Conservation (phyloP, 2,888 invertebrate genomes). For the Zeuzera pyrina region DNA sequence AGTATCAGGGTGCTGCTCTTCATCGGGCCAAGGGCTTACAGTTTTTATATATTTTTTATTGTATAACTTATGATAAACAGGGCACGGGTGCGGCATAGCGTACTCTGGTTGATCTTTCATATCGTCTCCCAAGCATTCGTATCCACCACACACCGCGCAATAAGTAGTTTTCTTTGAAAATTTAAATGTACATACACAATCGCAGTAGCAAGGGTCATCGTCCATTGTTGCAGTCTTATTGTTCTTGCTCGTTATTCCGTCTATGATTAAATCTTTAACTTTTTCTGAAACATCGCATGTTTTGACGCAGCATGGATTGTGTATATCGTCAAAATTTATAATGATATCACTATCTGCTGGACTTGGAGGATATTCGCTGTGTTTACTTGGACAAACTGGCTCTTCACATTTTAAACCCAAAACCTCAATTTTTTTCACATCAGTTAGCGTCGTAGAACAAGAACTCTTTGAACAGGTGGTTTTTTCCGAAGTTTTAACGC, state of each 20-base stretch:
- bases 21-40: conserved; percentile 46
- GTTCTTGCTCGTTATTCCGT: conserved; percentile 28
- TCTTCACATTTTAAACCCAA: conserved; percentile 23
- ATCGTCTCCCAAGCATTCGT: conserved; percentile 54
- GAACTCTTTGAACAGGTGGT: conserved; percentile 37
- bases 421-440: conserved; percentile 10
- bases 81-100: conserved; percentile 54
- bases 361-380: conserved; percentile 27
- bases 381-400: conserved; percentile 28
- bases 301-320: conserved; percentile 50
- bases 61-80: conserved; percentile 57
- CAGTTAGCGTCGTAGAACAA: conserved; percentile 22
- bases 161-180: conserved; percentile 54
- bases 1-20: conserved; percentile 26
- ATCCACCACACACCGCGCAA: conserved; percentile 58
- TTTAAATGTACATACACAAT: conserved; percentile 54
- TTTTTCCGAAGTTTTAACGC: conserved; percentile 26
- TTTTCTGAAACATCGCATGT: conserved; percentile 47
- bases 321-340: conserved; percentile 41
- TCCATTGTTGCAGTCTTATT: conserved; percentile 19
- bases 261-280: conserved; percentile 52
- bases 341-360: conserved; percentile 55
- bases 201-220: conserved; percentile 50
- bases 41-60: conserved; percentile 43
- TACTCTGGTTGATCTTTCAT: conserved; percentile 41